phyloP scores from a whole-genome alignment of 2,113 vertebrate species.

The human (Homo sapiens) region DNA sequence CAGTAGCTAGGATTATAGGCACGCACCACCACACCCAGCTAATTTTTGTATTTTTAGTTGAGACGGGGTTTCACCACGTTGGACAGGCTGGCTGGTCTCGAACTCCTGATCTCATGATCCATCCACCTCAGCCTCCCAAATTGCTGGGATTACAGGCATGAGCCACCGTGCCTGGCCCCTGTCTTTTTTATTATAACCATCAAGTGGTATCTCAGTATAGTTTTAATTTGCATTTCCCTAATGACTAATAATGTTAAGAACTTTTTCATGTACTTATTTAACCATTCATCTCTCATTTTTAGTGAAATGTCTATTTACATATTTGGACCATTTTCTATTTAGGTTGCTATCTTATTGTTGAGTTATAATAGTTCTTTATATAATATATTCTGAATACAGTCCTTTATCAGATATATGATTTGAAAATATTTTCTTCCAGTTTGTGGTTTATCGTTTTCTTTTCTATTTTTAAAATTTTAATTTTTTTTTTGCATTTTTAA shows the following conservation, averaged over 20 bases:
- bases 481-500: neutral
- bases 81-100: too few species aligned
- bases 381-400: neutral
- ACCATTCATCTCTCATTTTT: neutral
- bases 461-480: neutral
- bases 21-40: too few species aligned
- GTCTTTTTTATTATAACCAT: neutral
- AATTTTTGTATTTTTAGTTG: too few species aligned
- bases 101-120: too few species aligned
- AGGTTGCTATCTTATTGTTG: neutral
- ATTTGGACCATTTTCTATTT: neutral
- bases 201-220: neutral
- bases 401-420: neutral
- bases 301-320: neutral
- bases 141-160: too few species aligned
- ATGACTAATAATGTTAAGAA: neutral
- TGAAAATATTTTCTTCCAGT: neutral
- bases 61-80: too few species aligned
- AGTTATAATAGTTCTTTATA: neutral
- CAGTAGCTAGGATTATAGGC: too few species aligned
- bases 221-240: neutral
- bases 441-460: neutral
- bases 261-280: neutral
- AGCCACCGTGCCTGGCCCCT: neutral
- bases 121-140: too few species aligned